Evolutionary conservation across 1,140 invertebrate genomes (phyloP), one percentile per base, ranked within the genome.

Genomic region (Macrosteles quadrilineatus): DNA sequence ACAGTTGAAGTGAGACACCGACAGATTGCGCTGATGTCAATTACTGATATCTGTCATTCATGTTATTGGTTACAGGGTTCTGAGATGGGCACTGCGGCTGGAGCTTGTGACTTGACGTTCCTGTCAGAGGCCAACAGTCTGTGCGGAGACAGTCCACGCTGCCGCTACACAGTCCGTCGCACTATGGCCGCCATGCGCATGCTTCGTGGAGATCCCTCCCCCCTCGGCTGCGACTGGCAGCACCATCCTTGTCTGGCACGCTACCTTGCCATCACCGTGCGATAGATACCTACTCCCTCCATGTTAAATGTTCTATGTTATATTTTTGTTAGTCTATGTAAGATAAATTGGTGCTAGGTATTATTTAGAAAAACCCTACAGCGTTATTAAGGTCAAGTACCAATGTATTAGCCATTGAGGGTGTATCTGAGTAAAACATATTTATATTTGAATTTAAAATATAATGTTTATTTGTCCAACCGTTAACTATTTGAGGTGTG

Each of bases 271-370:
- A 25, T 55, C 17, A 30, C 43, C 27, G 83, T 4, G 83, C 85
- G 74, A 87, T 86, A 59, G 80, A 59, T 21, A 11, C 21, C 55
- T n/a, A 59, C 55, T 9, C 25, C 55, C 3, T 6, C 25, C 21
- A 29, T 29, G 47, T 50, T 19, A 19, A 50, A 50, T 19, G 14
- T 25, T 59, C 23, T 25, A 59, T 59, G 25, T 50, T 50, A 50
- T 50, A 50, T 50, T n/a, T 50, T n/a, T 59, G 25, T 36, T 36
- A 36, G 32, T 36, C 14, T 36, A 36, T 14, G 32, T 36, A 36
- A 36, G 14, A 36, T 36, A 6, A 6, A 36, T 36, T 36, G 32
- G 32, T 36, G 32, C 32, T 36, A 36, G 32, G 14, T 36, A 36
- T 36, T 36, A 36, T 36, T 36, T 36, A 36, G 32, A 6, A 14